Conservation (phyloP, 2,888 invertebrate genomes). For the Plutella xylostella region DNA sequence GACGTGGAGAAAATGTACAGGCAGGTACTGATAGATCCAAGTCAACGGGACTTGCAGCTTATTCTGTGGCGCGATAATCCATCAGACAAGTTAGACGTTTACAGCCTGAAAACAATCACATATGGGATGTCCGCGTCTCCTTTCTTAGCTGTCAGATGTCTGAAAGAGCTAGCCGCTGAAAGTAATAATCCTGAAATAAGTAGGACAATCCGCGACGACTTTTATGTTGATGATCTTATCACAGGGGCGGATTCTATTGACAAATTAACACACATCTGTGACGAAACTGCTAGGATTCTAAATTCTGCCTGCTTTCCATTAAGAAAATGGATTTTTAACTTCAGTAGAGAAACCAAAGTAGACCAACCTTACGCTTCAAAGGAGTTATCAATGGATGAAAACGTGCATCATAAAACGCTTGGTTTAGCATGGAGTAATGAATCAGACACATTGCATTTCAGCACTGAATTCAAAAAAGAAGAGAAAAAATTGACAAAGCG, state of each 20-base stretch:
- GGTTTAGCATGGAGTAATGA: not conserved
- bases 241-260: not conserved
- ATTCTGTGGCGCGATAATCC: constrained; percentile 18
- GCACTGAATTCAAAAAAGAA: not conserved
- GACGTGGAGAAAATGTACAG: constrained; percentile 26
- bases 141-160: not conserved
- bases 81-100: not conserved
- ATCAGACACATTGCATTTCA: not conserved
- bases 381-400: not conserved
- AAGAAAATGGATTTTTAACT: not conserved
- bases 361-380: not conserved
- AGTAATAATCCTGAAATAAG: not conserved
- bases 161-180: not conserved
- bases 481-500: not conserved
- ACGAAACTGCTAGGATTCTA: not conserved
- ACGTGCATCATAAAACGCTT: not conserved
- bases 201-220: not conserved
- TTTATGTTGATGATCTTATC: not conserved
- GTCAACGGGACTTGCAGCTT: not conserved
- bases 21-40: constrained; percentile 18
- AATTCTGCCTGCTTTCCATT: not conserved
- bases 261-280: not conserved
- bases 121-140: not conserved
- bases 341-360: not conserved
- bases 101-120: not conserved